Evolutionary conservation across 2,113 vertebrate genomes (phyloP).

Genomic region (Percina caprodes): DNA sequence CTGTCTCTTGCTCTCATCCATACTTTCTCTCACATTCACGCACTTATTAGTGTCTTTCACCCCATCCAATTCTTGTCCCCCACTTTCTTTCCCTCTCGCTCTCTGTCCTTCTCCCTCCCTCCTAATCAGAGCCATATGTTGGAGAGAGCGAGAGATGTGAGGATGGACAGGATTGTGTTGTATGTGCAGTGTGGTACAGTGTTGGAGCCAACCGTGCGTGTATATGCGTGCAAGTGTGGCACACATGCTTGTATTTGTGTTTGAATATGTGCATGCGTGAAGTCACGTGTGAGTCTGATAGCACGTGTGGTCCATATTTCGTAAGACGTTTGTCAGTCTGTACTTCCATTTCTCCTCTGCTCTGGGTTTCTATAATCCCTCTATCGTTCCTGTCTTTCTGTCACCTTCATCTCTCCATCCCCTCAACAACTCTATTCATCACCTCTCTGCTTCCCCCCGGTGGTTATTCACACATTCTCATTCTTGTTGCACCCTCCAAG

Average conservation of each 20-base stretch:
- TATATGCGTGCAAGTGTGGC: slow-evolving; percentile 43
- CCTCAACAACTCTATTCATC: slow-evolving; percentile 72
- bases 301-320: slow-evolving; percentile 55
- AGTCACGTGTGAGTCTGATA: slow-evolving; percentile 44
- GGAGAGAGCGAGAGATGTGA: slow-evolving; percentile 77
- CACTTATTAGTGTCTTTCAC: slow-evolving; percentile 52
- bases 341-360: slow-evolving; percentile 40
- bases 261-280: slow-evolving; percentile 42
- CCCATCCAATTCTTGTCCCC: slow-evolving; percentile 26
- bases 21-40: slow-evolving; percentile 55
- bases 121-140: slow-evolving; percentile 91
- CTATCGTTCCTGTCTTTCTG: slow-evolving; percentile 67
- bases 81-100: slow-evolving; percentile 44
- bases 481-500: slow-evolving; percentile 63
- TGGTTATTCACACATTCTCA: slow-evolving; percentile 71
- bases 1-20: slow-evolving; percentile 39
- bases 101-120: slow-evolving; percentile 65
- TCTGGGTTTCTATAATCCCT: slow-evolving; percentile 59
- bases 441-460: slow-evolving; percentile 80
- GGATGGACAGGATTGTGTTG: slow-evolving; percentile 83
- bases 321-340: slow-evolving; percentile 35
- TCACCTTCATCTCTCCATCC: slow-evolving; percentile 79
- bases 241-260: slow-evolving; percentile 38
- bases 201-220: slow-evolving; percentile 48
- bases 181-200: slow-evolving; percentile 56